Evolutionary conservation across 2,113 vertebrate genomes (phyloP), one percentile per base, ranked within the genome.

Genomic region (Phrynosoma blainvillii): DNA sequence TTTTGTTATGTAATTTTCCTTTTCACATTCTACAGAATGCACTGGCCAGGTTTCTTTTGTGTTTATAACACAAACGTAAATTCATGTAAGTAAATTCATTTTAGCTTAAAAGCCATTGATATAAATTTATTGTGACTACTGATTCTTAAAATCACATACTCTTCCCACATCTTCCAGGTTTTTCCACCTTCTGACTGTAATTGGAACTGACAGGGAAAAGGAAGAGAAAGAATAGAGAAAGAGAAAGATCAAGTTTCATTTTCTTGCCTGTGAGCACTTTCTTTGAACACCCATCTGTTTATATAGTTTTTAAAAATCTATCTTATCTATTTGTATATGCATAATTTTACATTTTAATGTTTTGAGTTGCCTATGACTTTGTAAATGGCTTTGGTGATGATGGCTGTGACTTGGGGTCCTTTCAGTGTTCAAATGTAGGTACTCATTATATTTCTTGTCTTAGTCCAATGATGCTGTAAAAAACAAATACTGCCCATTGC

Each of bases 51-150:
- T 71, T 32, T 30, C 27, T 54, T 84, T 84, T 84, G 66, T 74
- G 77, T 80, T 89, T 65, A 9, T 27, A 84, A 42, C 36, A 73
- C 0, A 52, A 36, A 36, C 36, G 36, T 36, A 36, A 36, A 42
- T 7, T 16, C 18, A 82, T 70, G 62, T 42, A 82, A 70, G 18
- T 20, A 77, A 89, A 70, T 23, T 52, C 80, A 85, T 89, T 85
- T 62, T 76, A 82, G 73, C 42, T 36, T 54, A 25, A 54, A 68
- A 68, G 74, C 42, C 62, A 70, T 27, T 82, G 87, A 88, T 56
- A 47, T 78, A 88, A 86, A 75, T 89, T 76, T 86, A 77, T 68
- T 77, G 65, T 82, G 59, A 77, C 73, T 59, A 77, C 80, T 89
- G 71, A 82, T 54, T 77, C 73, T 47, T 70, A 86, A 82, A 76